Evolutionary conservation across 2,797 vertebrate genomes (phyloP), one percentile per base, ranked within the genome.

Genomic region (Sebastes baramenuke): DNA sequence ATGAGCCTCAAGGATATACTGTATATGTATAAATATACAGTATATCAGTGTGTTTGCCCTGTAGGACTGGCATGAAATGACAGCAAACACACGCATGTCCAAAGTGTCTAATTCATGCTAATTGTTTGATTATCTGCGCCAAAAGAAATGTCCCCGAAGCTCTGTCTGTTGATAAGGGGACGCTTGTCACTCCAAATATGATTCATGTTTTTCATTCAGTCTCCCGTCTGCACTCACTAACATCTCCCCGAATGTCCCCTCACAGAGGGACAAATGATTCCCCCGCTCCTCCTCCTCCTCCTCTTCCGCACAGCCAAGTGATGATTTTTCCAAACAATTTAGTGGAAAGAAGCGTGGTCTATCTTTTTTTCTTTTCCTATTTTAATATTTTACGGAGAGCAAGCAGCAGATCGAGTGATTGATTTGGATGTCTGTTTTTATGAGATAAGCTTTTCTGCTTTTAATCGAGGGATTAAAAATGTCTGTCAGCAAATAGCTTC

Each of bases 381-480:
- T 84, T 74, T 67, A 67, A 81, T 73, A 77, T 81, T 87, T 78
- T 61, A 60, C 54, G 52, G 29, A 32, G 71, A 73, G 70, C 84
- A 68, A 66, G 76, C 61, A 68, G 86, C 68, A 79, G 81, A 88
- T 87, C 8, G 24, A 84, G 55, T 79, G 79, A 84, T 79, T 73
- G 80, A 88, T 84, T 87, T 72, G 54, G 74, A 85, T 65, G 83
- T 72, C 82, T 87, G 87, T 82, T 90, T 88, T 78, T 73, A 55
- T 36, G 85, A 84, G 87, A 93, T 91, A 91, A 88, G 85, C 80
- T 61, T 80, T 69, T 75, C 52, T 72, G 64, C 68, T 86, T 86
- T 82, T 90, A 86, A 89, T 89, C 27, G n/a, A 72, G 59, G 85
- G 84, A 92, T 91, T 89, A 91, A 90, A 90, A 83, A 80, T 74